Percentiles rank a stretch among this genome's conserved stretches.
phyloP scores from a whole-genome alignment of 2,797 vertebrate genomes.

The Dicrostonyx torquatus region DNA sequence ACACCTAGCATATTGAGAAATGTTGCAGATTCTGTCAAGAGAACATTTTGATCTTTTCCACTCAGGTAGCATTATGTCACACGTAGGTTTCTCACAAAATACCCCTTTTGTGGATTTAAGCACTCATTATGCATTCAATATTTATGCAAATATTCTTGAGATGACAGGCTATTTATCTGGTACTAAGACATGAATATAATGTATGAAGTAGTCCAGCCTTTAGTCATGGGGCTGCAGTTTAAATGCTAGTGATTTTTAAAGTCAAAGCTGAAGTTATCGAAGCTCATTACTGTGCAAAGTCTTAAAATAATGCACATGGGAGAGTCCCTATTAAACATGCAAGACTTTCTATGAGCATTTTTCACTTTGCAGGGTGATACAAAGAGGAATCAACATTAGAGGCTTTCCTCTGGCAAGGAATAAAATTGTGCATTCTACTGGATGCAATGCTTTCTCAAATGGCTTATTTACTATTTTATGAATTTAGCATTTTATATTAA shows the following conservation, averaged over 20 bases:
- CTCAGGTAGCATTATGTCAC: constrained; percentile 62
- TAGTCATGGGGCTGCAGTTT: constrained; percentile 65
- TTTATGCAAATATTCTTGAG: constrained; percentile 64
- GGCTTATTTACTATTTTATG: constrained; percentile 47
- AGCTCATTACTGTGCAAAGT: constrained; percentile 46
- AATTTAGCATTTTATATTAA: constrained; percentile 40
- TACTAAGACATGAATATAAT: constrained; percentile 62
- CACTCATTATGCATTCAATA: constrained; percentile 57
- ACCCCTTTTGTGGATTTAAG: constrained; percentile 69
- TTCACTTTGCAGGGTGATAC: constrained; percentile 51
- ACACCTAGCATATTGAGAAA: constrained; percentile 70
- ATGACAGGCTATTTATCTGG: constrained; percentile 60
- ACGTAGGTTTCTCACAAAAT: constrained; percentile 62
- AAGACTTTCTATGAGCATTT: constrained; percentile 56
- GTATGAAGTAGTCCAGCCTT: constrained; percentile 48
- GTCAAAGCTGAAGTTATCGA: constrained; percentile 68
- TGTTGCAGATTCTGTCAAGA: constrained; percentile 68
- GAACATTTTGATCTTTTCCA: constrained; percentile 70
- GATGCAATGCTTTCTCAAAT: constrained; percentile 50
- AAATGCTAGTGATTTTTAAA: constrained; percentile 71
- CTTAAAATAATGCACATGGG: constrained; percentile 61
- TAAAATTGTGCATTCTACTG: constrained; percentile 53
- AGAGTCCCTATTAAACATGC: constrained; percentile 63
- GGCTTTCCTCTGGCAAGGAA: constrained; percentile 53
- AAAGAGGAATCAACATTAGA: constrained; percentile 54